Evolutionary conservation across 2,797 vertebrate species (phyloP).

Genomic region (Clarias fuscus): DNA sequence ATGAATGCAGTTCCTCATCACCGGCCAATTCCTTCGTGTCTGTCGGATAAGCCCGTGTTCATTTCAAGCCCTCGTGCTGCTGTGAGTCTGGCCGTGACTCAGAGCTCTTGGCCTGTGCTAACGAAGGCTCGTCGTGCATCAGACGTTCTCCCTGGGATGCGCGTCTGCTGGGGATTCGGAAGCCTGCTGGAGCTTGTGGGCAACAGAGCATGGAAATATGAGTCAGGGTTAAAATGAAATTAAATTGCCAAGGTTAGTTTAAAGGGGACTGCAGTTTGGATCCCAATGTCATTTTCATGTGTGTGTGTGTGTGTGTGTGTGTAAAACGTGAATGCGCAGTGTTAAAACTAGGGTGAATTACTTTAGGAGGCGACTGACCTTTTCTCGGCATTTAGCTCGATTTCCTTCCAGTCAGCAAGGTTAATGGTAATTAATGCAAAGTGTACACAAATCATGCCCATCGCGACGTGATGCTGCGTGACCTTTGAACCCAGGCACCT

Average conservation of each 20-base stretch:
- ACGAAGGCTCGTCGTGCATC: slow-evolving; percentile 22
- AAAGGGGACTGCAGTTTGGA: slow-evolving; percentile 1
- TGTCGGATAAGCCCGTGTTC: slow-evolving; percentile 11
- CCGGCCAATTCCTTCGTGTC: not conserved
- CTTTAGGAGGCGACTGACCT: slow-evolving; percentile 43
- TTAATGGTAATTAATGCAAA: slow-evolving; percentile 56
- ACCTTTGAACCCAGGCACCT: slow-evolving; percentile 35
- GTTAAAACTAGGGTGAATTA: slow-evolving; percentile 43
- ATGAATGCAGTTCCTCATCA: not conserved
- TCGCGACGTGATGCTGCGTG: slow-evolving; percentile 43
- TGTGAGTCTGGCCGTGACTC: slow-evolving; percentile 36
- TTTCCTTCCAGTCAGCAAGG: slow-evolving; percentile 42
- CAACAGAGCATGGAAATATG: slow-evolving; percentile 33
- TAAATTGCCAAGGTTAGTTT: slow-evolving; percentile 26
- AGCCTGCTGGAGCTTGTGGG: slow-evolving; percentile 21
- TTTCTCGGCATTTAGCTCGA: slow-evolving; percentile 27
- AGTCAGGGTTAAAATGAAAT: slow-evolving; percentile 32
- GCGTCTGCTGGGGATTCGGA: slow-evolving; percentile 4
- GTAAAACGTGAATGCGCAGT: slow-evolving; percentile 22
- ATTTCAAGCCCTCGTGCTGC: slow-evolving; percentile 27
- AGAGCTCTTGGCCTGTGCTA: slow-evolving; percentile 24
- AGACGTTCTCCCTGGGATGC: slow-evolving; percentile 18
- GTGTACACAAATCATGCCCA: slow-evolving; percentile 52
- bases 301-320: not conserved
- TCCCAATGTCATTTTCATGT: not conserved